phyloP scores from a whole-genome alignment of 2,113 vertebrate genomes.

The Dipodomys spectabilis region DNA sequence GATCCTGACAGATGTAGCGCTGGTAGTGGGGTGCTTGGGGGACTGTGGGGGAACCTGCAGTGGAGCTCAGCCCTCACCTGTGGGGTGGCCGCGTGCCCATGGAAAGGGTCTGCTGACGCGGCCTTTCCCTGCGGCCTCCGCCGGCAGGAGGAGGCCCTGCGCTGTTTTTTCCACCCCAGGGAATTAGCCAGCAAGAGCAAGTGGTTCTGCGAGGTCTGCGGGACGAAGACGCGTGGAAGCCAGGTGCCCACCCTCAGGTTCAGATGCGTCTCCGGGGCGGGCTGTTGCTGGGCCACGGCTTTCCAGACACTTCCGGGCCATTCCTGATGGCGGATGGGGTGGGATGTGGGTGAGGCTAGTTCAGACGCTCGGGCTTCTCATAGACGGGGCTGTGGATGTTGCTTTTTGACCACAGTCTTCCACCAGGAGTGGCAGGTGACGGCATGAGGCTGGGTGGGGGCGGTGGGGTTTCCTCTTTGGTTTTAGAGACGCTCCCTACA shows the following conservation, averaged over 20 bases:
- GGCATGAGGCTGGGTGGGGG: background rate
- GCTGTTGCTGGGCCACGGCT: background rate
- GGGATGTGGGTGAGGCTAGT: background rate
- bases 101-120: background rate
- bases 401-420: background rate
- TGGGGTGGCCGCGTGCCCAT: too few relatives aligned
- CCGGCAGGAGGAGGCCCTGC: slow-evolving; percentile 81
- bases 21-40: background rate
- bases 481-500: background rate
- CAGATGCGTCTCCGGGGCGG: background rate
- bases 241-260: slow-evolving; percentile 77
- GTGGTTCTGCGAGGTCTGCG: slow-evolving; percentile 85
- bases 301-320: background rate
- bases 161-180: slow-evolving; percentile 81
- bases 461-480: background rate
- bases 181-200: slow-evolving; percentile 72
- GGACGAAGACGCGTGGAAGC: slow-evolving; percentile 68
- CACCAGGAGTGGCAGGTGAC: background rate
- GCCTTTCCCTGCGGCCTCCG: background rate
- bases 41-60: background rate
- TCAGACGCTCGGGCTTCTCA: background rate
- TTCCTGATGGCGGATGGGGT: background rate
- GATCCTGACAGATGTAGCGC: background rate
- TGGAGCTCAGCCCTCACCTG: background rate
- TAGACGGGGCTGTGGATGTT: background rate